phyloP scores from a whole-genome alignment of 2,888 invertebrate species.

The Tipula unca region DNA sequence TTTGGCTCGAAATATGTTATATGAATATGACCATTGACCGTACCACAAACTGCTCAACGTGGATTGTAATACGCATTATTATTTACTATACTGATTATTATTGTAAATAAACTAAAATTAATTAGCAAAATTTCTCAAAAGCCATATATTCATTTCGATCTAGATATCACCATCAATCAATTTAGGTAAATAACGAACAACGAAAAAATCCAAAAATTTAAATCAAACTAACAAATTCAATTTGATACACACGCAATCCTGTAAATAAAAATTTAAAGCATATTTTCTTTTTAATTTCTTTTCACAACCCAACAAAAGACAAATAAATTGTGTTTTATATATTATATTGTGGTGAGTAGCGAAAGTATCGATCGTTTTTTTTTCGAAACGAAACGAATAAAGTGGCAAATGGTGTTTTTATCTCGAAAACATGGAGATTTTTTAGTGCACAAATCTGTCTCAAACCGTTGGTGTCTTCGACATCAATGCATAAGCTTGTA shows the following conservation, averaged over 20 bases:
- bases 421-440: neutral
- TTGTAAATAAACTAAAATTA: neutral
- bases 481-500: neutral
- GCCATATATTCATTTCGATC: neutral
- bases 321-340: neutral
- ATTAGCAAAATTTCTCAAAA: neutral
- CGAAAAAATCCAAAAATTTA: neutral
- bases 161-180: neutral
- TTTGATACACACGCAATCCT: neutral
- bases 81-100: no score
- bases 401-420: neutral
- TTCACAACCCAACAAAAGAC: neutral
- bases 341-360: no score
- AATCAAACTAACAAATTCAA: neutral
- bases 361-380: neutral
- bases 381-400: neutral
- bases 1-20: no score
- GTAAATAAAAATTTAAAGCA: neutral
- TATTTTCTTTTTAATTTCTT: neutral
- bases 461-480: neutral
- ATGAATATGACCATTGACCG: no score
- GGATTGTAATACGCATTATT: no score
- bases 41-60: no score
- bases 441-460: neutral
- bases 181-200: neutral